These are phyloP conservation scores for Brachyptera risi DNA, from an alignment of 2,888 invertebrate genomes.

Conservation along the genomic window DNA sequence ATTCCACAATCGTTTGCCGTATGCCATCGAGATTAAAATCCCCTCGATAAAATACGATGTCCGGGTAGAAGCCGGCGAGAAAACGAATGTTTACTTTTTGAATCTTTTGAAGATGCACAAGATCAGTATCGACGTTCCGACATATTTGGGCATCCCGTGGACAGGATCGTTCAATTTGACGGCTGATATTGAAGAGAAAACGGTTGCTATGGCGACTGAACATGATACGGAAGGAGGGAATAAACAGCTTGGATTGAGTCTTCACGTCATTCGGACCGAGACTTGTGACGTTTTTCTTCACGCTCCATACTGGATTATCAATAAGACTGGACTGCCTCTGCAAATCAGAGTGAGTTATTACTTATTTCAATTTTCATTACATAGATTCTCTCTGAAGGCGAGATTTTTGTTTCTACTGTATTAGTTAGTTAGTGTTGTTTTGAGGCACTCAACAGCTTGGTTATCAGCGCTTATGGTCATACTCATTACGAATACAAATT, in stretches of 20 bases:
- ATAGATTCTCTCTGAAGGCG: no score
- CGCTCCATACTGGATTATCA: conserved; percentile 85
- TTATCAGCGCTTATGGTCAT: no score
- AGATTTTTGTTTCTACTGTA: no score
- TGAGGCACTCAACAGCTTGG: no score
- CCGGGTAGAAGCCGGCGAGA: conserved; percentile 68
- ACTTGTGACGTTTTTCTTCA: conserved; percentile 65
- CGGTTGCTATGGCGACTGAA: conserved; percentile 61
- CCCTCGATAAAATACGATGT: conserved; percentile 48
- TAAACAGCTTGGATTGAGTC: conserved; percentile 63
- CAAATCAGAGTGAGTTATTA: conserved; percentile 80
- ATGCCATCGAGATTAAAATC: conserved; percentile 59
- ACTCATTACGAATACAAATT: no score
- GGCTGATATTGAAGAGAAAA: conserved; percentile 51
- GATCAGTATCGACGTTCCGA: conserved; percentile 48
- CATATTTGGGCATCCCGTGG: conserved; percentile 67
- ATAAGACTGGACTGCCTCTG: conserved; percentile 79
- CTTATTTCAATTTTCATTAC: no score
- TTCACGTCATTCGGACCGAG: conserved; percentile 59
- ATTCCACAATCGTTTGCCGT: conserved; percentile 72
- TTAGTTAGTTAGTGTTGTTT: no score
- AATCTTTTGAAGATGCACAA: conserved; percentile 57
- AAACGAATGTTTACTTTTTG: conserved; percentile 63
- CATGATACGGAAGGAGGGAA: conserved; percentile 60
- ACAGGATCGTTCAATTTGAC: conserved; percentile 64